These are phyloP conservation scores for Archegozetes longisetosus DNA, from an alignment of 1,140 invertebrate species.

Conservation along the genomic window DNA sequence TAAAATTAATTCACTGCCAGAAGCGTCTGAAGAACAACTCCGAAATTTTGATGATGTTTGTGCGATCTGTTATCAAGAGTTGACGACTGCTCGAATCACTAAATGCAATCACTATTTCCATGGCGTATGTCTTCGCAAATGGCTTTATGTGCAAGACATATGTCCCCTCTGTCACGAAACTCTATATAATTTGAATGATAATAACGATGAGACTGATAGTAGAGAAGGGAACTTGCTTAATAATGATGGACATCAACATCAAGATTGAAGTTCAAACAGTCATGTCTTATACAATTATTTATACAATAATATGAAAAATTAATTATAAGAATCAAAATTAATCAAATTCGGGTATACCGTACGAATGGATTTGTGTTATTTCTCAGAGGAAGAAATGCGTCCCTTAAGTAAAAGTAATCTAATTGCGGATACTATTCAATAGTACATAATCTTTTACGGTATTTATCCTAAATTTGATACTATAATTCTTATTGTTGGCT, in stretches of 20 bases:
- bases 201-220: background rate
- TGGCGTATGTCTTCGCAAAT: constrained; percentile 80
- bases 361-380: no score
- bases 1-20: constrained; percentile 73
- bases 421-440: no score
- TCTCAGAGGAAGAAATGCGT: no score
- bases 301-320: no score
- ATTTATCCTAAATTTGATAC: no score
- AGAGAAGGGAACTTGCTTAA: background rate
- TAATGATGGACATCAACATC: background rate
- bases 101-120: constrained; percentile 88
- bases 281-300: no score
- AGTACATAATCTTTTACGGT: no score
- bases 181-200: constrained; percentile 27
- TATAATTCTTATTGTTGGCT: no score
- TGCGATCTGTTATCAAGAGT: constrained; percentile 88
- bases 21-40: constrained; percentile 62
- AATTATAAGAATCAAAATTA: no score
- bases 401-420: no score
- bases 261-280: background rate
- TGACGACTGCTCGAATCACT: constrained; percentile 80
- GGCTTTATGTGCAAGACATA: constrained; percentile 66
- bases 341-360: no score
- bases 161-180: constrained; percentile 45
- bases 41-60: constrained; percentile 69